Evolutionary conservation across 2,797 vertebrate species (phyloP).

Genomic region (Lacerta viridis): DNA sequence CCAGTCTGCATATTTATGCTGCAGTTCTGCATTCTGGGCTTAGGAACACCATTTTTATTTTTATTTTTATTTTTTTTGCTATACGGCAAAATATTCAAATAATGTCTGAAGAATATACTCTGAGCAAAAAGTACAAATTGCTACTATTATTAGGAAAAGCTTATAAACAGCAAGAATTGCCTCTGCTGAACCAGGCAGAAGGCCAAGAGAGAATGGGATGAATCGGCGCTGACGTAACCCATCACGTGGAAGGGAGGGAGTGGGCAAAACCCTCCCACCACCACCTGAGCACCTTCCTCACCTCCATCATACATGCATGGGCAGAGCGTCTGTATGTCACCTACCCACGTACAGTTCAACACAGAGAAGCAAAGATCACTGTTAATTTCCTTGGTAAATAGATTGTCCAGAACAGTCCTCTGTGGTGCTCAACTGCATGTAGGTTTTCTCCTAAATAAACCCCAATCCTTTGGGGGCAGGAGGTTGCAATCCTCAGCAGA

Average conservation of each 20-base stretch:
- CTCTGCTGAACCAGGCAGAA: neutral
- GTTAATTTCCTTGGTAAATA: neutral
- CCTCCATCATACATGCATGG: neutral
- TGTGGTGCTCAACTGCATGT: neutral
- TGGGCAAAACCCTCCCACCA: too few relatives aligned
- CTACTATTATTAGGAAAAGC: neutral
- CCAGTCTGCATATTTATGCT: neutral
- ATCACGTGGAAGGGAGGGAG: neutral
- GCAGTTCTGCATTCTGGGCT: neutral
- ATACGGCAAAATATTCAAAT: neutral
- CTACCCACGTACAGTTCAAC: neutral
- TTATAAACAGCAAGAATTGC: neutral
- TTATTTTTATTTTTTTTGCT: neutral
- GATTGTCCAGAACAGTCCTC: neutral
- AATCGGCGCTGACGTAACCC: neutral
- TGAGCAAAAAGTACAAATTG: neutral
- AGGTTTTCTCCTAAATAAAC: too few relatives aligned
- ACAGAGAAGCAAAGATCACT: neutral
- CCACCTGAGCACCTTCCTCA: neutral
- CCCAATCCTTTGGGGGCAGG: rapidly evolving
- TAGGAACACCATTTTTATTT: neutral
- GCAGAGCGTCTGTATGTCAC: neutral
- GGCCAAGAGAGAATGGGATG: neutral
- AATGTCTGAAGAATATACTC: neutral
- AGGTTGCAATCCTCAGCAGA: neutral